phyloP scores from a whole-genome alignment of 2,888 invertebrate genomes.

The Acanthococcus lagerstroemiae region DNA sequence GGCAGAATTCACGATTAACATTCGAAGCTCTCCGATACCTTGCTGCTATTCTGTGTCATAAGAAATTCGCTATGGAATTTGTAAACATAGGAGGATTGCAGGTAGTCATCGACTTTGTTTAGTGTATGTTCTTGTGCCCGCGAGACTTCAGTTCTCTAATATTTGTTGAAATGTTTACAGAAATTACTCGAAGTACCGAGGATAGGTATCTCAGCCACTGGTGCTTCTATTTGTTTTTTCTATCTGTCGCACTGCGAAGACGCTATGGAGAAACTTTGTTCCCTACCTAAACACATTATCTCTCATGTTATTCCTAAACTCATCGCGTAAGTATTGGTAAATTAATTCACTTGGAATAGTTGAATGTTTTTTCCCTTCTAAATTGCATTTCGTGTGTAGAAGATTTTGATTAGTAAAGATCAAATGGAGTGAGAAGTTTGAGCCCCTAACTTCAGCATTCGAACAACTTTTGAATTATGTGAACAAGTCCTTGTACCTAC shows the following conservation, averaged over 20 bases:
- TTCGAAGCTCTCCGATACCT: slow-evolving; percentile 95
- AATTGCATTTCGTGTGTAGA: too few relatives aligned
- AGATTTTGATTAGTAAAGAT: not conserved
- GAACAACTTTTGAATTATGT: too few relatives aligned
- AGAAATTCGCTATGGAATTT: slow-evolving; percentile 95
- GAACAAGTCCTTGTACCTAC: too few relatives aligned
- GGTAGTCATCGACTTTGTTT: slow-evolving; percentile 42
- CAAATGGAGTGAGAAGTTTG: not conserved
- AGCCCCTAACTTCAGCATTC: too few relatives aligned
- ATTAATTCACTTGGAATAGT: not conserved
- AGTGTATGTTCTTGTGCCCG: not conserved
- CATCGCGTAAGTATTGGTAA: slow-evolving; percentile 1
- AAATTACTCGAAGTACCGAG: slow-evolving; percentile 78
- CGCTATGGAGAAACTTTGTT: slow-evolving; percentile 91
- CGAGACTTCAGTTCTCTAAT: not conserved
- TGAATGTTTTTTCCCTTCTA: not conserved
- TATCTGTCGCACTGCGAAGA: slow-evolving; percentile 95
- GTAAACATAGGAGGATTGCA: slow-evolving; percentile 78
- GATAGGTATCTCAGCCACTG: slow-evolving; percentile 91
- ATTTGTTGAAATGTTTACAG: slow-evolving; percentile 44
- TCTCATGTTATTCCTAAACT: slow-evolving; percentile 39
- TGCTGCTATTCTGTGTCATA: slow-evolving; percentile 88
- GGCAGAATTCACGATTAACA: slow-evolving; percentile 54
- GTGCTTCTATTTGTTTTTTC: slow-evolving; percentile 90
- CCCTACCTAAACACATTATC: slow-evolving; percentile 56